Base-by-base conservation (phyloP, 2,113 vertebrate species). In the Phaethornis superciliosus region DNA sequence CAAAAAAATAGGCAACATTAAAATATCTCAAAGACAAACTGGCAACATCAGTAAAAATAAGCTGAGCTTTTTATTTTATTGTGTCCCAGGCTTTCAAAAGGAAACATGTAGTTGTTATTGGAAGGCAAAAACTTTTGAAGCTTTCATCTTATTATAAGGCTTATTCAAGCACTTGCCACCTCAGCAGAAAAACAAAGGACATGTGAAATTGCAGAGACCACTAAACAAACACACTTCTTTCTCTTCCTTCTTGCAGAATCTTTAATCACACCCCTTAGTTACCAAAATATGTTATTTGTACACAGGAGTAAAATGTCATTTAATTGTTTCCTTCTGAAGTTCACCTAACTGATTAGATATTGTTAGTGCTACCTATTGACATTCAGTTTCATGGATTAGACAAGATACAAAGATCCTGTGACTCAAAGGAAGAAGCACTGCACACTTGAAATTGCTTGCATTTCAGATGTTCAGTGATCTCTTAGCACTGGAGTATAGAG, bases 161-260 rank as follows among this genome's bases (percentile, higher is more conserved):
- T 97, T 95, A 88, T 72, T 95, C 86, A 89, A 71, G 85, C 62
- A 82, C 74, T 96, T 96, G 88, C 95, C 91, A 58, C 81, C 85
- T 97, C 94, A 97, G 96, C 94, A 96, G 81, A 93, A 96, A 93
- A 97, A 77, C 65, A 76, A 95, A 92, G 0, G 24, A 68, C 68
- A 46, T 84, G 93, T 65, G 93, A 81, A 96, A 85, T 83, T 91
- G 33, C 77, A 90, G 90, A 72, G 32, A 51, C 65, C 51, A 55
- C 86, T 95, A 47, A 93, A 59, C 94, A 94, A 96, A 94, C 92
- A 70, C 49, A 37, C 55, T 89, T 86, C 81, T 96, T 91, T 90
- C 89, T 92, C 91, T 93, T 95, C 89, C 93, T 97, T 72, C 91
- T 93, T 96, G 85, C 55, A 28, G 71, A 88, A 56, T 70, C 85